Base-by-base conservation (phyloP, 2,113 vertebrate species). In the Plestiodon gilberti region DNA sequence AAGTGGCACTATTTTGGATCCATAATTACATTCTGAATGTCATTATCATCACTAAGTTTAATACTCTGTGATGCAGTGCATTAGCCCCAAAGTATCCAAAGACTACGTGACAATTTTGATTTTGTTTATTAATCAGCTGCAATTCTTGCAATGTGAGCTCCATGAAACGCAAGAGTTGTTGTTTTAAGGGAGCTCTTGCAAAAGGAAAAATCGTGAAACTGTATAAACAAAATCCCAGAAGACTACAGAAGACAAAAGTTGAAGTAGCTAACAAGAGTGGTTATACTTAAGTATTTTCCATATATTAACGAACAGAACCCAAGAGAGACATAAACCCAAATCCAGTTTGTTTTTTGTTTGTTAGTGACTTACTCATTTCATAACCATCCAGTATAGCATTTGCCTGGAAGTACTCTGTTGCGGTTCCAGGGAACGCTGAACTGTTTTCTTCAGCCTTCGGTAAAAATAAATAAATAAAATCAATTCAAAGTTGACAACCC, bases 361-460 rank as follows among this genome's bases (percentile, higher is more conserved):
- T 15, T 89, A 86, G 91, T 33, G 93, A 90, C 64, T 90, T 82
- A 25, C 92, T 74, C 78, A 75, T 78, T 84, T 94, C 94, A 70
- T 82, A 62, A 78, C 92, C 83, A 55, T 86, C 93, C 92, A 92
- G 91, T 33, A 84, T 64, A 80, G 89, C 67, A 40, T 90, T 92
- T 64, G 90, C 89, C 86, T 85, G 83, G 74, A 57, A 90, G 70
- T 57, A 86, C 61, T 90, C 91, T 48, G 82, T 23, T 67, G 93
- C 83, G 17, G 74, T 43, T 78, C 84, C 71, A 81, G 87, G 73
- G 13, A 88, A 70, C 0, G 64, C 10, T 7, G 93, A 90, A 88
- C 52, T 88, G 62, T 87, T 93, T 90, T 96, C 96, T 79, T 95
- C 89, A 92, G 89, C 89, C 96, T 97, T 76, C 57, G 94, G 70